These are phyloP conservation scores for Callimico goeldii DNA, from an alignment of 2,797 vertebrate genomes.

Conservation along the genomic window DNA sequence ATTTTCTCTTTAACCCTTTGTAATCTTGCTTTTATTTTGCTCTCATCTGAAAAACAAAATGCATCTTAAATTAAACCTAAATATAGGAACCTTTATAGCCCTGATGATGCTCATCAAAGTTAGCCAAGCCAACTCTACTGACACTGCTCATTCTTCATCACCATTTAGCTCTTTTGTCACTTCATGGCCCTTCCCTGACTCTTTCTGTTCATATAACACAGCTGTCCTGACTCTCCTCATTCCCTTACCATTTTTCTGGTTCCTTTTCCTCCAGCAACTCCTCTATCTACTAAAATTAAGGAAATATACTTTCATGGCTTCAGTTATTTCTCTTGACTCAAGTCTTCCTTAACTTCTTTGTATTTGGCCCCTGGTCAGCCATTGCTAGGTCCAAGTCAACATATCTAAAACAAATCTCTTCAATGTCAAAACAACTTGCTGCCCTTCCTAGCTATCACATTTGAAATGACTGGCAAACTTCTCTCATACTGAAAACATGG, in stretches of 20 bases:
- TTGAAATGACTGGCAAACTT: slow-evolving; percentile 21
- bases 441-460: background rate
- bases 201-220: background rate
- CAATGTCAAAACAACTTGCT: background rate
- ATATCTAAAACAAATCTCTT: slow-evolving; percentile 23
- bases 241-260: background rate
- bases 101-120: background rate
- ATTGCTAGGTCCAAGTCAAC: background rate
- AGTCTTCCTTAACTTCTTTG: background rate
- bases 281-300: background rate
- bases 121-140: background rate
- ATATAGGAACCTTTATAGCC: background rate
- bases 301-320: background rate
- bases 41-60: background rate
- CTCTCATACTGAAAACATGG: background rate
- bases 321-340: background rate
- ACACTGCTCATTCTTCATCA: background rate
- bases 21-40: slow-evolving; percentile 26
- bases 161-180: background rate
- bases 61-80: slow-evolving; percentile 4
- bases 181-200: background rate
- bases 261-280: background rate
- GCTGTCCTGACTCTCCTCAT: background rate
- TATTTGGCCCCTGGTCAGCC: background rate
- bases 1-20: slow-evolving; percentile 63